Percentiles rank a stretch among this genome's conserved stretches.
These are phyloP conservation scores for Anneissia japonica DNA, from an alignment of 35 echinoderm and acorn worm genomes.

Conservation along the genomic window DNA sequence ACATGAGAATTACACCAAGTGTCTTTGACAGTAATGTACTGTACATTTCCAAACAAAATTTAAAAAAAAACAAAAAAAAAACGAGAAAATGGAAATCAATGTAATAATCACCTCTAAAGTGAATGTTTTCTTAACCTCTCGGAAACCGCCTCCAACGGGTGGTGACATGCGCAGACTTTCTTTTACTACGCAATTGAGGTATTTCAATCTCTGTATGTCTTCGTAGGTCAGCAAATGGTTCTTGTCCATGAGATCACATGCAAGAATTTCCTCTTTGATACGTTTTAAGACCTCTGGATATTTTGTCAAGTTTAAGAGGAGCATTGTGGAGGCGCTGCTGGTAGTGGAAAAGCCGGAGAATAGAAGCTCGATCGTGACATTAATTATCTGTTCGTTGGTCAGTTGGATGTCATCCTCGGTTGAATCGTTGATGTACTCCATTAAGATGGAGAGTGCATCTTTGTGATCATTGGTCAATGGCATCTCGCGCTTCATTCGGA, in stretches of 20 bases:
- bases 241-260: slow-evolving; percentile 17
- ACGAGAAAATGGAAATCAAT: no score
- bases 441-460: slow-evolving; percentile 77
- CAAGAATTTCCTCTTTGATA: slow-evolving; percentile 47
- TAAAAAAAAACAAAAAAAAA: no score
- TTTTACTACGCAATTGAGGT: slow-evolving; percentile 64
- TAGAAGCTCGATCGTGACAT: not conserved
- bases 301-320: slow-evolving; percentile 41
- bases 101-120: slow-evolving; percentile 93
- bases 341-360: slow-evolving; percentile 34
- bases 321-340: slow-evolving; percentile 39
- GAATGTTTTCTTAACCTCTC: slow-evolving; percentile 86
- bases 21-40: no score
- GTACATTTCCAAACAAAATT: no score
- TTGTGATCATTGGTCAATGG: slow-evolving; percentile 32
- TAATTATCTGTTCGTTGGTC: not conserved
- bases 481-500: slow-evolving; percentile 29
- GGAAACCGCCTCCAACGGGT: slow-evolving; percentile 72
- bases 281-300: slow-evolving; percentile 52
- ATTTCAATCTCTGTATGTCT: slow-evolving; percentile 44
- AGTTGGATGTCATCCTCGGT: not conserved
- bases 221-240: slow-evolving; percentile 36
- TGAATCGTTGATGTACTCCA: slow-evolving; percentile 48
- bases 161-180: slow-evolving; percentile 74
- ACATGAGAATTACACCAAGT: no score